Evolutionary conservation across 2,797 vertebrate genomes (phyloP), one percentile per base, ranked within the genome.

Genomic region (Sebastes steindachneri): DNA sequence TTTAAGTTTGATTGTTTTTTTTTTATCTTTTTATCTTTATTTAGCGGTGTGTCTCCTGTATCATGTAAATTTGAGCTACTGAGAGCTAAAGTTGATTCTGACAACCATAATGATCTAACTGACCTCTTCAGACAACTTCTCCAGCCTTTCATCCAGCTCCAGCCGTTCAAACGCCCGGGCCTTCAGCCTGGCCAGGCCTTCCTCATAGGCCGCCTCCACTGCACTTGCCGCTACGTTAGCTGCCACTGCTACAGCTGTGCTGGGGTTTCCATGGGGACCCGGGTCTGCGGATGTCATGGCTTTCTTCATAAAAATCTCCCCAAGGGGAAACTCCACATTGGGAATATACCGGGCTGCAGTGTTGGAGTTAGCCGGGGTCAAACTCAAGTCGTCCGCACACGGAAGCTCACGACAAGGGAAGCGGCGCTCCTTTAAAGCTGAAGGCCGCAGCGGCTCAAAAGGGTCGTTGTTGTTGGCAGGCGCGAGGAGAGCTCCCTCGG

Each of bases 151-250:
- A 75, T 99, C 98, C 88, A 99, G 96, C 84, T 99, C 98, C 79
- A 99, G 95, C 67, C 98, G 97, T 88, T 99, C 98, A n/a, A 99
- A 97, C 3, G 98, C 98, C 0, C 97, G 95, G 19, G 98, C 98
- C 94, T 99, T 98, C 57, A 99, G 96, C 79, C 98, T 96, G 35
- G 98, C 97, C 93, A 99, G 91, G 48, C 98, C 98, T 81, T 99
- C 98, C 88, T 99, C 98, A 0, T 99, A 99, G 21, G 98, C 98
- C 0, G 97, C 93, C 41, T 99, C 98, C 25, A 98, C 96, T 0
- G 98, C 88, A 3, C 97, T 97, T 0, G 97, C 97, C 0, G 98
- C 97, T 0, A 96, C 94, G 0, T 98, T 97, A 0, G 97, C 97
- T 0, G 97, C 97, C 0, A 97, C 96, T 3, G 97, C 96, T 0